These are phyloP conservation scores for Aphelinus atriplicis DNA, from an alignment of 1,140 invertebrate species.

Conservation along the genomic window DNA sequence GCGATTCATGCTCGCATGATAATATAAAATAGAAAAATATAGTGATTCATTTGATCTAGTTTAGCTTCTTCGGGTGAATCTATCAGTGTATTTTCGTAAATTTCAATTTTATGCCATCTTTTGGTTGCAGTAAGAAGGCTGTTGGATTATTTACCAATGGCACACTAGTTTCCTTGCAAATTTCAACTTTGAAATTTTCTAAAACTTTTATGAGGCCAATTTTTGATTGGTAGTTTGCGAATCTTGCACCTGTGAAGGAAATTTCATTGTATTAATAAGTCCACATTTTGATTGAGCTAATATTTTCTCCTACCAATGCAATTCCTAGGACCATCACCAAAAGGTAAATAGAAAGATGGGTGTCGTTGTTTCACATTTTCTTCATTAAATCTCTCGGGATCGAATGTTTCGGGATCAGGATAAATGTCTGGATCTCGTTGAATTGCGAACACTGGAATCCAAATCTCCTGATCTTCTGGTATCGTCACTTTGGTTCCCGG, in stretches of 20 bases:
- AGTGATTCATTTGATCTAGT: too few relatives aligned
- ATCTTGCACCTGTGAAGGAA: slow-evolving; percentile 52
- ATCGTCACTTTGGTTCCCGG: slow-evolving; percentile 53
- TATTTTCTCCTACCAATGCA: slow-evolving; percentile 65
- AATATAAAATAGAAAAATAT: too few relatives aligned
- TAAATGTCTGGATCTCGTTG: slow-evolving; percentile 68
- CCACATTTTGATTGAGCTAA: too few relatives aligned
- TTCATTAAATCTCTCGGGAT: slow-evolving; percentile 71
- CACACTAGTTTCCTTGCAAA: slow-evolving; percentile 54
- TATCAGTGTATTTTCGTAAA: slow-evolving; percentile 41
- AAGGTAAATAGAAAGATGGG: slow-evolving; percentile 73
- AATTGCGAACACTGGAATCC: slow-evolving; percentile 68
- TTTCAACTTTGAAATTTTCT: slow-evolving; percentile 56
- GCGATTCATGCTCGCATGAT: too few relatives aligned
- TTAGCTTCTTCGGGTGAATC: too few relatives aligned
- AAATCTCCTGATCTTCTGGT: slow-evolving; percentile 65
- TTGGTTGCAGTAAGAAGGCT: slow-evolving; percentile 44
- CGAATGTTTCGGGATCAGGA: slow-evolving; percentile 68
- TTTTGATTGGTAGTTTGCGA: slow-evolving; percentile 65
- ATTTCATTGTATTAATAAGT: too few relatives aligned
- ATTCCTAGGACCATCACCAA: slow-evolving; percentile 76
- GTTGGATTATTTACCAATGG: slow-evolving; percentile 44
- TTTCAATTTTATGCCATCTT: slow-evolving; percentile 47
- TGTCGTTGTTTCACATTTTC: slow-evolving; percentile 64
- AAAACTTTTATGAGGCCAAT: slow-evolving; percentile 63